phyloP scores from a whole-genome alignment of 1,140 invertebrate species.

The Pantala flavescens region DNA sequence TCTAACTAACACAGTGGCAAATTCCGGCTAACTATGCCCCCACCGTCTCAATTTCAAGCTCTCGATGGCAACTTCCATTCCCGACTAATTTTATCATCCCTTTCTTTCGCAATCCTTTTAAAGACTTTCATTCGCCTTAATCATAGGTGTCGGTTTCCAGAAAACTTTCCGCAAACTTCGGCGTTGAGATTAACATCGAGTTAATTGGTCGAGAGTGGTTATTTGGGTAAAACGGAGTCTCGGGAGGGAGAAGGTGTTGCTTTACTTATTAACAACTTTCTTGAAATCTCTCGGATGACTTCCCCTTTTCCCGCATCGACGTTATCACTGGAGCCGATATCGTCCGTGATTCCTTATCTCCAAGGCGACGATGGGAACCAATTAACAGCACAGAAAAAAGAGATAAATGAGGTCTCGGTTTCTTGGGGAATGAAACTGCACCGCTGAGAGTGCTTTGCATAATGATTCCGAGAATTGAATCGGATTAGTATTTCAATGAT shows the following conservation, averaged over 20 bases:
- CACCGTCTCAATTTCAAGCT: background rate
- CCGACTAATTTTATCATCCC: background rate
- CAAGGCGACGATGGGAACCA: no score
- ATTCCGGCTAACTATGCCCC: no score
- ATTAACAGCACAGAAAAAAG: no score
- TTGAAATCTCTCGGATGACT: background rate
- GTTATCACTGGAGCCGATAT: no score
- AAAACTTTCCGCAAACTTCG: background rate
- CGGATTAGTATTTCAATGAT: no score
- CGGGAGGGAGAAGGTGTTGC: background rate
- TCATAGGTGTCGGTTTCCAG: slow-evolving; percentile 1
- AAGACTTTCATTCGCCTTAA: background rate
- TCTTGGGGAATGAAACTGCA: no score
- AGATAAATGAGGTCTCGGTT: no score
- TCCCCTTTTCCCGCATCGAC: background rate
- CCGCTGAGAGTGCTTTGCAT: no score
- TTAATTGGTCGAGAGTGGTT: slow-evolving; percentile 1
- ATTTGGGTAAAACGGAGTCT: background rate
- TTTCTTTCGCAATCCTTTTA: background rate
- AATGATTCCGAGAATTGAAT: no score
- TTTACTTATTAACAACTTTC: slow-evolving; percentile 10
- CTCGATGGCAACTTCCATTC: background rate
- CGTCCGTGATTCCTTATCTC: no score
- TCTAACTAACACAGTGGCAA: no score
- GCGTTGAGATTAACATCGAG: background rate